Base-by-base conservation (phyloP, 2,888 invertebrate species). In the Papilio protenor region DNA sequence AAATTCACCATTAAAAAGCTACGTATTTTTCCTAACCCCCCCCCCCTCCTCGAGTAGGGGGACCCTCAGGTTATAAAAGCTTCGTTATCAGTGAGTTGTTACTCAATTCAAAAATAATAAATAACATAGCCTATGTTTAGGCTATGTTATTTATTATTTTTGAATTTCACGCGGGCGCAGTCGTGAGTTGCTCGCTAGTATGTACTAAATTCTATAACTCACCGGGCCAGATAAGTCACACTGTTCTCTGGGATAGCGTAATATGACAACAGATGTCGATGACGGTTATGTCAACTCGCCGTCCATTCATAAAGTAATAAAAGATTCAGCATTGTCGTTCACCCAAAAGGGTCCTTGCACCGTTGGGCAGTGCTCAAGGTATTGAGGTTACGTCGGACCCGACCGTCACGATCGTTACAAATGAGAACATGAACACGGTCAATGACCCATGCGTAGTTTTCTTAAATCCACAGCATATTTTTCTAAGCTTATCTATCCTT, bases 261-360 rank as follows among this genome's bases (percentile, higher is more conserved):
- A 93, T 94, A 94, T 92, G 89, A 92, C 90, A 93, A 93, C 94
- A 94, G 92, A 93, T 94, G 94, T 92, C 89, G 88, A 85, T 89
- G 92, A 93, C 92, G 91, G 91, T 93, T 93, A 94, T 92, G 92
- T 92, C 93, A 92, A 92, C 93, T 91, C 91, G 90, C 89, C 92
- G 89, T 91, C 91, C 92, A 92, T 93, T 93, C 91, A 91, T 92
- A 85, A 90, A 92, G 93, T 93, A 94, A 94, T 94, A 94, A 94
- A 94, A 94, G 93, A 94, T 93, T 94, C 94, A 94, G 92, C 91
- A 91, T 90, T 91, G 91, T 90, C 92, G 92, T 92, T 92, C 89
- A 87, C 83, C 87, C 88, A 86, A 89, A 89, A 90, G 91, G 93
- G 92, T 90, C 84, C 87, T 86, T 85, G 87, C 87, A 87, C 89